Evolutionary conservation across 1,140 invertebrate genomes (phyloP).

Genomic region (Drosophila truncata): DNA sequence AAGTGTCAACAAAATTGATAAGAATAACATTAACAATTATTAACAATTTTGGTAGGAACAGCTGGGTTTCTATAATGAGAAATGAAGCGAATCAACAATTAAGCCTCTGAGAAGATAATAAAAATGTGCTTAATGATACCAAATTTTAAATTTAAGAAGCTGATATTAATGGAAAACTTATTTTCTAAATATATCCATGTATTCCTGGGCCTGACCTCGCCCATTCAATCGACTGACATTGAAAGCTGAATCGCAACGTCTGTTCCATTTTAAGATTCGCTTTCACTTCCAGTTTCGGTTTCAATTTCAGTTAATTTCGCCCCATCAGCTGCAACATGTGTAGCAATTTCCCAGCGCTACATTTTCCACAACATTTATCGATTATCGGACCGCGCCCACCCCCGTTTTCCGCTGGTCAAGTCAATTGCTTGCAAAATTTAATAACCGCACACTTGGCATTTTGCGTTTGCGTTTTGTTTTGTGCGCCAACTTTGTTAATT

Average conservation of each 20-base stretch:
- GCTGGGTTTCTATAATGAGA: background rate
- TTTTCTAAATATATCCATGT: conserved; percentile 1
- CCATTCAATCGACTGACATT: conserved; percentile 36
- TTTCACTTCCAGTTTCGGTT: conserved; percentile 29
- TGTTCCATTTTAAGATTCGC: conserved; percentile 34
- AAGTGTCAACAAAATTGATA: conserved; percentile 20
- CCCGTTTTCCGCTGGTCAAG: conserved; percentile 44
- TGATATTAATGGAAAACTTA: background rate
- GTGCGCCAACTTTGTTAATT: conserved; percentile 52
- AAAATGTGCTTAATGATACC: background rate
- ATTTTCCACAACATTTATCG: conserved; percentile 78
- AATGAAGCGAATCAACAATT: background rate
- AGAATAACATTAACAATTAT: background rate
- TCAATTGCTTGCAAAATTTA: conserved; percentile 78
- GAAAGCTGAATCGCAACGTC: conserved; percentile 34
- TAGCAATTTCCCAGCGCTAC: conserved; percentile 68
- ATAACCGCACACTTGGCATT: conserved; percentile 60
- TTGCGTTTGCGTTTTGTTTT: conserved; percentile 60
- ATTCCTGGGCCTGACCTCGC: conserved; percentile 29
- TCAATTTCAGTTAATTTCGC: conserved; percentile 54
- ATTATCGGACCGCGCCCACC: conserved; percentile 60
- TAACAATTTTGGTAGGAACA: background rate
- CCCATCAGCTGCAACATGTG: conserved; percentile 68
- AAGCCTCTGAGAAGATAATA: background rate
- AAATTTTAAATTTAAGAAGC: background rate